phyloP scores from a whole-genome alignment of 2,113 vertebrate genomes.

The Hystrix brachyura region DNA sequence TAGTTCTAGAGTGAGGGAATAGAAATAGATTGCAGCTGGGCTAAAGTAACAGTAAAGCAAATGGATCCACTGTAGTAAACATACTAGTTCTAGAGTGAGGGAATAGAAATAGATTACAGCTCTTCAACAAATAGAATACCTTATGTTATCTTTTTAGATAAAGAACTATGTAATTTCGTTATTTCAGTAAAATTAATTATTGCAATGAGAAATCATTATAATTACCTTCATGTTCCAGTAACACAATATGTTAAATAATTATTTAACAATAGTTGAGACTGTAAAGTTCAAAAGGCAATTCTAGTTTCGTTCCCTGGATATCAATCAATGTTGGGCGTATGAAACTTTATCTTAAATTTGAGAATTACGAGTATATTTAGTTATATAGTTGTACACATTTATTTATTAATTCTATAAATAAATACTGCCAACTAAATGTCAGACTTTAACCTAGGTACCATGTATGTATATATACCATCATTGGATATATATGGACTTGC shows the following conservation, averaged over 20 bases:
- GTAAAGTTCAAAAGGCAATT: constrained; percentile 79
- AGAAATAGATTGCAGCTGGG: constrained; percentile 23
- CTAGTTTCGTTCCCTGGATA: constrained; percentile 69
- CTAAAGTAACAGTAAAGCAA: constrained; percentile 65
- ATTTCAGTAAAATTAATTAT: constrained; percentile 87
- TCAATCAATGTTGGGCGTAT: constrained; percentile 65
- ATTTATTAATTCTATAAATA: constrained; percentile 21
- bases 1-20: not conserved
- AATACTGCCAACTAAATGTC: not conserved
- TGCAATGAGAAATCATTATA: constrained; percentile 80
- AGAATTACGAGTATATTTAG: constrained; percentile 38
- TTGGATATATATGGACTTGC: constrained; percentile 5
- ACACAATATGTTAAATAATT: constrained; percentile 75
- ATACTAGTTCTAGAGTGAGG: not conserved
- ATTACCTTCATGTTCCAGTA: constrained; percentile 77
- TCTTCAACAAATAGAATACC: constrained; percentile 57
- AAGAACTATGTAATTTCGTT: constrained; percentile 77
- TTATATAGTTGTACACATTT: not conserved
- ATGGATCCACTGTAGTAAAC: not conserved
- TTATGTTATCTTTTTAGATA: constrained; percentile 58
- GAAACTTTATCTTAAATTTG: constrained; percentile 73
- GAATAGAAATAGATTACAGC: constrained; percentile 2
- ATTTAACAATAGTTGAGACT: constrained; percentile 81
- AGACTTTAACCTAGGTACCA: not conserved
- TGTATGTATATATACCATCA: not conserved